Percentiles rank a stretch among this genome's conserved stretches.
Conservation (phyloP, 2,797 vertebrate genomes). For the Hoplostethus atlanticus region DNA sequence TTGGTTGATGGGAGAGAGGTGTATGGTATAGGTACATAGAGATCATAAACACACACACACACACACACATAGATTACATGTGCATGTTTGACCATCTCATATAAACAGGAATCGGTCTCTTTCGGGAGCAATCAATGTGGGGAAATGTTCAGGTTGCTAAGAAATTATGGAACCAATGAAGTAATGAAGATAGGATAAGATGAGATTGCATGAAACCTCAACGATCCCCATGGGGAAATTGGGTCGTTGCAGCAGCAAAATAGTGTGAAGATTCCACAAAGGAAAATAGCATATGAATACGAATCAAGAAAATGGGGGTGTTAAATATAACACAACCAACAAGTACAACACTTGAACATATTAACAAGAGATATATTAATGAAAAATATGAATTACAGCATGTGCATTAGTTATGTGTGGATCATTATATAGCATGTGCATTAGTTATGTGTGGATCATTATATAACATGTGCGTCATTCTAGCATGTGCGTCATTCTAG, state of each 20-base stretch:
- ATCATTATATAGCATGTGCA: background rate
- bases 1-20: slow-evolving; percentile 64
- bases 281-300: background rate
- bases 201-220: background rate
- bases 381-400: background rate
- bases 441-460: no score
- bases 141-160: slow-evolving; percentile 23
- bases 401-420: no score
- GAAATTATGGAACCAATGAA: slow-evolving; percentile 8
- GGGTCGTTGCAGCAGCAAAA: background rate
- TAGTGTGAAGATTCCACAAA: no score
- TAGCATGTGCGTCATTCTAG: background rate
- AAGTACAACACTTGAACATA: no score
- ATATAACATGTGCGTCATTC: background rate
- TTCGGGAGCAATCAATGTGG: background rate
- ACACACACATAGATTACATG: slow-evolving; percentile 20
- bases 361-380: background rate
- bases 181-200: slow-evolving; percentile 8
- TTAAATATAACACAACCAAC: no score
- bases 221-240: slow-evolving; percentile 5
- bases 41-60: slow-evolving; percentile 6
- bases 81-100: slow-evolving; percentile 23
- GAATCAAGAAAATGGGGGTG: no score
- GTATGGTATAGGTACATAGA: slow-evolving; percentile 51
- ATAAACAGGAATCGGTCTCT: slow-evolving; percentile 24